Evolutionary conservation across 2,797 vertebrate genomes (phyloP).

Genomic region (Pteronotus mesoamericanus): DNA sequence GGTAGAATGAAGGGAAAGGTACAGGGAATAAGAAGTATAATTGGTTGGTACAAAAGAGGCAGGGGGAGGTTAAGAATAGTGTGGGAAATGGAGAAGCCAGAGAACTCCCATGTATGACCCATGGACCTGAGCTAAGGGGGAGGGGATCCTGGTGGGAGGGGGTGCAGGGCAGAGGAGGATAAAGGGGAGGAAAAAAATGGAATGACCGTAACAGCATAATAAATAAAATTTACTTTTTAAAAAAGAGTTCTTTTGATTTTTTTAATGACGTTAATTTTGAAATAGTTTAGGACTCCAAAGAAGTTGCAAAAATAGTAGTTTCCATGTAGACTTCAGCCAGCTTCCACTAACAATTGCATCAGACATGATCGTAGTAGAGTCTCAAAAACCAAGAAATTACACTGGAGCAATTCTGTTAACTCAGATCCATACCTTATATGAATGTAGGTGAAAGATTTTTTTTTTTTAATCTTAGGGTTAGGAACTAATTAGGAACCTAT

Average conservation of each 20-base stretch:
- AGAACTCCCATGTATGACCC: no score
- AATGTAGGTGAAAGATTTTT: background rate
- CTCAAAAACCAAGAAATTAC: background rate
- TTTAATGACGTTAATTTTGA: background rate
- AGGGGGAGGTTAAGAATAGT: no score
- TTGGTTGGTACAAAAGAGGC: no score
- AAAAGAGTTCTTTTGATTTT: background rate
- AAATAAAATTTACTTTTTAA: no score
- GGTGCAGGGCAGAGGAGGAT: no score
- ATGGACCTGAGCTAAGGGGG: no score
- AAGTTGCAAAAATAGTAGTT: background rate
- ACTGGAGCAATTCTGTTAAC: background rate
- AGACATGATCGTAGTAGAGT: background rate
- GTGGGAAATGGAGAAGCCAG: no score
- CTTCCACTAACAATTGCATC: background rate
- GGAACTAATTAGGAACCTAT: constrained; percentile 46
- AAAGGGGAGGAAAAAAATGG: no score
- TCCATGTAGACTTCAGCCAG: background rate
- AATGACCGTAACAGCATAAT: no score
- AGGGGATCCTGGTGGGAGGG: no score
- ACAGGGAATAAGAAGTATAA: no score
- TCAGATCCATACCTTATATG: background rate
- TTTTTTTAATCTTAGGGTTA: background rate
- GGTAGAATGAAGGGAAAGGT: no score
- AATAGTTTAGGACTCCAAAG: background rate